Evolutionary conservation across 2,113 vertebrate genomes (phyloP), one percentile per base, ranked within the genome.

Genomic region (Seriola dumerili): DNA sequence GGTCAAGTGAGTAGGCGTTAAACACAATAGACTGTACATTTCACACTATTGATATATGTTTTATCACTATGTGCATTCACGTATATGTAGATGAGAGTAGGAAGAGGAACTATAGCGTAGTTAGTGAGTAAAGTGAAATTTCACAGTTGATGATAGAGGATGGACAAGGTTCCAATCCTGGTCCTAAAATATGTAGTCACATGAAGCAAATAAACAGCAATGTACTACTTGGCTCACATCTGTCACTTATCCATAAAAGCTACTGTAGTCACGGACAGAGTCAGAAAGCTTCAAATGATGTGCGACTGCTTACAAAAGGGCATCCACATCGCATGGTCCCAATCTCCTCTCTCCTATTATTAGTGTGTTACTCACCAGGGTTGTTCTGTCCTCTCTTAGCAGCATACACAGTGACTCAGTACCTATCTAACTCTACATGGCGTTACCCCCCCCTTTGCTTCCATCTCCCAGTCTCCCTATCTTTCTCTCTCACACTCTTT

Each of bases 401-500:
- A 76, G 75, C 21, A 5, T 42, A 79, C 38, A 32, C 38, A 64
- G 68, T 87, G 83, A 90, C 80, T 89, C 77, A 58, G 72, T 65
- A 58, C 66, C 62, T 59, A 48, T 84, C 70, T 79, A 81, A 83
- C 61, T 67, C 68, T 23, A 70, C 70, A 84, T 34, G 14, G 72
- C 21, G 21, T 52, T 29, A 29, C 29, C 29, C 17, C 71, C 59
- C 73, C 67, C 57, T 34, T 50, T 46, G 68, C 69, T 57, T 67
- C 50, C 58, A 82, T 85, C 86, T 89, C 84, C 32, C 42, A 50
- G 72, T 73, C 55, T 79, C 62, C 48, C 85, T 73, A 25, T 77
- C 86, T 52, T 85, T 86, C 76, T 87, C 79, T 78, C 77, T 78
- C 80, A 79, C 76, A 81, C 86, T 42, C 40, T 64, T 48, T 71